phyloP scores from a whole-genome alignment of 2,797 vertebrate genomes.

The Tadarida brasiliensis region DNA sequence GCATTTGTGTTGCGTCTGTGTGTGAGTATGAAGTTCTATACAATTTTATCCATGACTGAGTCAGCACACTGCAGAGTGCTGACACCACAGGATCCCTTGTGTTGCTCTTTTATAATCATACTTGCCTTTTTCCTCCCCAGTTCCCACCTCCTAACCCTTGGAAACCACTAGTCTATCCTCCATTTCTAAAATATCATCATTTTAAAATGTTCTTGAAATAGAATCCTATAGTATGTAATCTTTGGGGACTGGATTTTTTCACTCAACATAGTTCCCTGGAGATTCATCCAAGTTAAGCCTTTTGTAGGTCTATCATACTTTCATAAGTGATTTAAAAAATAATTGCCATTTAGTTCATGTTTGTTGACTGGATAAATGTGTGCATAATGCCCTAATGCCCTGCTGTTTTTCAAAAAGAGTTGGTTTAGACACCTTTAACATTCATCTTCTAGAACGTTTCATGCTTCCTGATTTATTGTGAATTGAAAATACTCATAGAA shows the following conservation, averaged over 20 bases:
- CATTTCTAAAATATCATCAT: not conserved
- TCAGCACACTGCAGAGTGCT: not conserved
- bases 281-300: not conserved
- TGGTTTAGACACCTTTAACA: not conserved
- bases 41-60: not conserved
- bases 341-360: not conserved
- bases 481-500: conserved; percentile 14
- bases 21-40: not conserved
- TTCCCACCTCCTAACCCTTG: not conserved
- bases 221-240: not conserved
- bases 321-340: not conserved
- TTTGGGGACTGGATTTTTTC: not conserved
- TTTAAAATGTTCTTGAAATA: not conserved
- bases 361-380: not conserved
- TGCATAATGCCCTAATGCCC: not conserved
- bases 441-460: not conserved
- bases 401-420: not conserved
- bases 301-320: not conserved
- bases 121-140: not conserved
- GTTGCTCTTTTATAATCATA: not conserved
- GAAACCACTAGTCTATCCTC: not conserved
- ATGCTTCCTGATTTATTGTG: not conserved
- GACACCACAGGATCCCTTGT: not conserved
- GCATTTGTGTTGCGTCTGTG: not conserved
- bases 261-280: not conserved